phyloP scores from a whole-genome alignment of 2,113 vertebrate species.

The Sceloporus undulatus region DNA sequence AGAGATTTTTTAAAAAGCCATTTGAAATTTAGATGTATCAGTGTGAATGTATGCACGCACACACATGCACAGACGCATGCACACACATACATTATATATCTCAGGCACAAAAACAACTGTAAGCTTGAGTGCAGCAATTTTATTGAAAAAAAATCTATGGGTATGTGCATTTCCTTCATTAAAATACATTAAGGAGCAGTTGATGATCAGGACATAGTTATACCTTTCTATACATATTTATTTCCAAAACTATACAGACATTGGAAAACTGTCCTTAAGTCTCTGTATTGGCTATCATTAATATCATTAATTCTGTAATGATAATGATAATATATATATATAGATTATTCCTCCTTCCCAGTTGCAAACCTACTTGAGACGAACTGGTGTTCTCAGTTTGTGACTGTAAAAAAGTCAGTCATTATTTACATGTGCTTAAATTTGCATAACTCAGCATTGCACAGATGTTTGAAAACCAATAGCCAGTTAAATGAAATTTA shows the following conservation, averaged over 20 bases:
- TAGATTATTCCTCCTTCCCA: constrained; percentile 56
- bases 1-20: not conserved
- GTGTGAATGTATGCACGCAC: not conserved
- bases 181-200: constrained; percentile 81
- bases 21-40: not conserved
- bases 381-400: constrained; percentile 73
- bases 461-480: constrained; percentile 66
- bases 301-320: constrained; percentile 64
- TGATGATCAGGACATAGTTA: constrained; percentile 67
- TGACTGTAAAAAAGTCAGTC: constrained; percentile 77
- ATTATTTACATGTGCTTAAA: constrained; percentile 87
- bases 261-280: constrained; percentile 70
- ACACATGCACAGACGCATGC: not conserved
- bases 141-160: constrained; percentile 93
- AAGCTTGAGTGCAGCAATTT: constrained; percentile 85
- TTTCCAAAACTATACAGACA: constrained; percentile 78
- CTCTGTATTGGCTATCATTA: constrained; percentile 58
- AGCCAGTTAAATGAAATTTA: constrained; percentile 67
- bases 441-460: constrained; percentile 75
- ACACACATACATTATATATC: not conserved
- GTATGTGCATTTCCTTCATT: constrained; percentile 87
- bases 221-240: constrained; percentile 71
- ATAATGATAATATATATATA: constrained; percentile 51
- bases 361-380: constrained; percentile 66
- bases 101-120: constrained; percentile 35